Conservation (phyloP, 2,113 vertebrate genomes). For the Passer domesticus region DNA sequence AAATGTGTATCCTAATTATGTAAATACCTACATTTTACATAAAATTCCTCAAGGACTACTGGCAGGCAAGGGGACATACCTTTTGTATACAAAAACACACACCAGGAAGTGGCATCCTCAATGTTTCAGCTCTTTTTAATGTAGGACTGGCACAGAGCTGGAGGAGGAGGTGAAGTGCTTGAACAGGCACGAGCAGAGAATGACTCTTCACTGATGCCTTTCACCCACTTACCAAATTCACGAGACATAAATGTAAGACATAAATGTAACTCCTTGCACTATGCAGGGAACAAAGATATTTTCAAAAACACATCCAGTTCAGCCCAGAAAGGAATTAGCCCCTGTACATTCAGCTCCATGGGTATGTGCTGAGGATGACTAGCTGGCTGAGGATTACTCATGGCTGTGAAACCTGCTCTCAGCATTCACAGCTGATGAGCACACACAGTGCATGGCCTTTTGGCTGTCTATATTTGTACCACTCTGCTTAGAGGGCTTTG, state of each 20-base stretch:
- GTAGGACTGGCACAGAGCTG: neutral
- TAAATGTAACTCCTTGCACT: neutral
- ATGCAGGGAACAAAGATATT: neutral
- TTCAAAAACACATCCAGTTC: neutral
- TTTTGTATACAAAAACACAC: neutral
- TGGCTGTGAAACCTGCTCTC: constrained; percentile 47
- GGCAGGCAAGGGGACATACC: neutral
- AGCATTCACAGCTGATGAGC: constrained; percentile 28
- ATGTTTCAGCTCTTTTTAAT: neutral
- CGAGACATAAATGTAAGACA: neutral
- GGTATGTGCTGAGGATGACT: neutral
- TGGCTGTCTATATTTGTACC: constrained; percentile 32
- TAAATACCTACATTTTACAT: constrained; percentile 52
- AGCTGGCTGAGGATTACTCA: constrained; percentile 23
- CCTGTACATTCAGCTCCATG: neutral
- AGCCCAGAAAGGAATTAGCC: neutral
- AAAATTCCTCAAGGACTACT: constrained; percentile 22
- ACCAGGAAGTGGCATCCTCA: neutral
- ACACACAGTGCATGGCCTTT: constrained; percentile 6
- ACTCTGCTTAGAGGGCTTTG: constrained; percentile 16
- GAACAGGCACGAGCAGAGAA: neutral
- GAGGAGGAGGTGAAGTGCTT: neutral
- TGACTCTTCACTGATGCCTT: neutral
- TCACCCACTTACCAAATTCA: neutral
- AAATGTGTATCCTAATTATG: constrained; percentile 48